Evolutionary conservation across 2,888 invertebrate species (phyloP), one percentile per base, ranked within the genome.

Genomic region (Dastarcus helophoroides): DNA sequence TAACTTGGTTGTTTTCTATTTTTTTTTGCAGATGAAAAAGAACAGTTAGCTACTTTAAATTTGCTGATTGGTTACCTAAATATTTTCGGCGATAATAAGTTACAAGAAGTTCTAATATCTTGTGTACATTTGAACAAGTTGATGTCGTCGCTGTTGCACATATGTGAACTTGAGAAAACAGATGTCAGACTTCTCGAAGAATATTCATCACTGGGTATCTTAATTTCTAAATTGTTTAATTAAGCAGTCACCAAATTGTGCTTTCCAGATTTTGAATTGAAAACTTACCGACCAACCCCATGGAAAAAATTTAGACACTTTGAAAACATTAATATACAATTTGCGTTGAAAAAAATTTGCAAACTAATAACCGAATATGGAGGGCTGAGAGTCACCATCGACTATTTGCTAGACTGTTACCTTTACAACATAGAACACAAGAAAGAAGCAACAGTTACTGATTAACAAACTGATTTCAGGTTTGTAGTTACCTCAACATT

Each of bases 281-380:
- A 45, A 11, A 42, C 52, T 4, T 54, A 61, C 33, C 40, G 46
- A 8, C 54, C 56, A 29, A 56, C 65, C 3, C 69, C 73, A 0
- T 84, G 83, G 83, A 71, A 73, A 34, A 60, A 62, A 26, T 75
- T 77, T 35, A 69, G 68, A 31, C 70, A 76, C 56, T 62, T 81
- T 28, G 65, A 64, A 35, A 63, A 67, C 7, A 46, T 54, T 13
- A 49, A 48, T 2, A 62, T 70, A 26, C 51, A 65, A 33, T 37
- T 44, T 1, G 66, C 71, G 26, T 53, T 83, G n/a, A 61, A 64
- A 25, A 59, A 60, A 10, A 60, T 75, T 21, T 76, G 74, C 43
- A 49, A 47, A 26, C 51, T 69, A 38, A 53, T 84, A 15, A 75
- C 73, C 7, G 55, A 58, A 26, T 64, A 68, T 3, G 67, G 69